A percentile compares a stretch with the other conserved stretches of the same genome.
phyloP scores from a whole-genome alignment of 2,888 invertebrate species.

The Alitta virens region DNA sequence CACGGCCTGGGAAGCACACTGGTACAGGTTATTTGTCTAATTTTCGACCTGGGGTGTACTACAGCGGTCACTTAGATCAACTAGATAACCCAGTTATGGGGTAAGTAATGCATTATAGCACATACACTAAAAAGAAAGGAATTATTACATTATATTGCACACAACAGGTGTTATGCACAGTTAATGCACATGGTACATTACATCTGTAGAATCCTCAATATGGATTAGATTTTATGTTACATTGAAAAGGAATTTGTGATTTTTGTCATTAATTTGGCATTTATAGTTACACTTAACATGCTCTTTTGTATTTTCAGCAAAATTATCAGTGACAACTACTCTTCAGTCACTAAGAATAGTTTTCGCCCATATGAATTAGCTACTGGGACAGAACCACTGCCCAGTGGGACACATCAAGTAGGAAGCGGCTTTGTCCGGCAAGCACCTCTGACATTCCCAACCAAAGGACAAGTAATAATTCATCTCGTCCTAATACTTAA shows the following conservation, averaged over 20 bases:
- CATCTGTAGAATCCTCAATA: no score
- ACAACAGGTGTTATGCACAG: no score
- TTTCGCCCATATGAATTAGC: constrained; percentile 45
- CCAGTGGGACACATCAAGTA: constrained; percentile 41
- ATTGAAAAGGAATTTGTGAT: no score
- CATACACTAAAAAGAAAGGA: no score
- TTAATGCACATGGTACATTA: no score
- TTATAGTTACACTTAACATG: no score
- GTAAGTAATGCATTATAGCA: constrained; percentile 31
- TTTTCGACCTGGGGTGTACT: constrained; percentile 54
- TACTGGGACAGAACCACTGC: constrained; percentile 47
- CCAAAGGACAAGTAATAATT: neutral
- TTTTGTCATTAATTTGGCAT: no score
- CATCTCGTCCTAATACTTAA: no score
- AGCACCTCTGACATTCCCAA: constrained; percentile 44
- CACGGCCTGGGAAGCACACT: constrained; percentile 46
- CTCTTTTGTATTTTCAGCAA: constrained; percentile 37
- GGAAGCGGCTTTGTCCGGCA: constrained; percentile 52
- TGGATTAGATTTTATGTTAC: no score
- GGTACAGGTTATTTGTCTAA: constrained; percentile 56
- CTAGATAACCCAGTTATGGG: constrained; percentile 55
- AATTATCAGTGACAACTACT: constrained; percentile 51
- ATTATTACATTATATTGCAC: no score
- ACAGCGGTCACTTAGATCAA: constrained; percentile 49
- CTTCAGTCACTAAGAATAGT: constrained; percentile 46